A percentile compares a stretch with the other conserved stretches of the same genome.
Evolutionary conservation across 2,113 vertebrate genomes (phyloP).

Genomic region (Lamprologus lemairii): DNA sequence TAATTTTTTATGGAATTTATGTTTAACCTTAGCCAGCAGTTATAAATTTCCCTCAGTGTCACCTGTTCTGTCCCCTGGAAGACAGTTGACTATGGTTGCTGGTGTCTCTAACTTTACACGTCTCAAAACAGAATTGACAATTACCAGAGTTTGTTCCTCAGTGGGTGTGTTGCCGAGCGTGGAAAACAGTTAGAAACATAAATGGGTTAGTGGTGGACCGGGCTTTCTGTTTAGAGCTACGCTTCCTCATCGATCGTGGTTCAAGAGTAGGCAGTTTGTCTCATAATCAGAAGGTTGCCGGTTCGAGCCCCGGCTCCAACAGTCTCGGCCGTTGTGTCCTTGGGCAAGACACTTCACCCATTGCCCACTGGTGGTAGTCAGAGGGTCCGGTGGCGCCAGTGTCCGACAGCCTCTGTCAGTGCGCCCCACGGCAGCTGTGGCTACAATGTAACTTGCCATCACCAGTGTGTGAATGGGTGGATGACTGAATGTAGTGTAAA

Average conservation of each 20-base stretch:
- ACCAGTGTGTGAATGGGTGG: background rate
- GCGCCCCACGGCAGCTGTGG: background rate
- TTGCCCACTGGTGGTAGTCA: background rate
- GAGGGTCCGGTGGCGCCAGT: background rate
- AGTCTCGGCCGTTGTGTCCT: background rate
- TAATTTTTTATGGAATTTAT: background rate
- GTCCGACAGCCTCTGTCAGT: background rate
- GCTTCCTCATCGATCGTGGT: background rate
- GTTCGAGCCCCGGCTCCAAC: background rate
- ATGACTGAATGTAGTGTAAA: background rate
- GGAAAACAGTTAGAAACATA: background rate
- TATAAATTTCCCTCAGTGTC: background rate
- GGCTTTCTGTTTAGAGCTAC: background rate
- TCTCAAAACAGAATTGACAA: background rate
- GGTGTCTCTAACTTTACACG: background rate
- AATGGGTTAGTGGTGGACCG: background rate
- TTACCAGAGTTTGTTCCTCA: background rate
- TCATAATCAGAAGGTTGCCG: background rate
- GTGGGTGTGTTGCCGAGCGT: background rate
- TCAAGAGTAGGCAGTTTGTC: background rate
- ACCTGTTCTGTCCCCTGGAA: background rate
- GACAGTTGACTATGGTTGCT: background rate
- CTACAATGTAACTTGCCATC: background rate
- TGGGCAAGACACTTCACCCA: background rate
- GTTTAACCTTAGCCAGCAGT: background rate